Evolutionary conservation across 2,888 invertebrate species (phyloP).

Genomic region (Thereva unica): DNA sequence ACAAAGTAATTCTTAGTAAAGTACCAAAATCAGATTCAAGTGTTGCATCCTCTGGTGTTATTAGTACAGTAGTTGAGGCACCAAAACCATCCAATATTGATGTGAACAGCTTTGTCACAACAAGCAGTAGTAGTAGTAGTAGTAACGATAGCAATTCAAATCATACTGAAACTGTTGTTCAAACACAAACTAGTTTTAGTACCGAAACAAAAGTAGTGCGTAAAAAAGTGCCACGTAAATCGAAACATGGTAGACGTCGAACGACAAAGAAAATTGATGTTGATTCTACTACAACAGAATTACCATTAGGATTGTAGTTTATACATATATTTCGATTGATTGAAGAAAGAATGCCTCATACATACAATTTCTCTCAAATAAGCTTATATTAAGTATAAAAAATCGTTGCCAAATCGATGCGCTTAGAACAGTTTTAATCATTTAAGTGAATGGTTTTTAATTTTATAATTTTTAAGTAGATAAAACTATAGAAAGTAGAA

Average conservation of each 20-base stretch:
- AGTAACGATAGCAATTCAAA: conserved; percentile 41
- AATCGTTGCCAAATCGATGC: too few species aligned
- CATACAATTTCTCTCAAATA: too few species aligned
- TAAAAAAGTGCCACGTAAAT: conserved; percentile 49
- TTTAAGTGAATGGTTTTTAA: too few species aligned
- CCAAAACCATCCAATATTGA: conserved; percentile 41
- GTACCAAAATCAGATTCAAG: conserved; percentile 49
- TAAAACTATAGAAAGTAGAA: too few species aligned
- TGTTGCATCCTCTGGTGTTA: conserved; percentile 51
- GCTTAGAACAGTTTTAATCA: too few species aligned
- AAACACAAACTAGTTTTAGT: conserved; percentile 52
- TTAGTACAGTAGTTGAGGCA: conserved; percentile 50
- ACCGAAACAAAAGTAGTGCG: conserved; percentile 53
- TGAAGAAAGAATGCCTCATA: too few species aligned
- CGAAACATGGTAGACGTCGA: conserved; percentile 44
- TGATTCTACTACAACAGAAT: background rate
- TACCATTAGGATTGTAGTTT: background rate
- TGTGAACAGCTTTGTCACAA: conserved; percentile 23
- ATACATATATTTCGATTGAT: too few species aligned
- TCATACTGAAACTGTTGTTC: conserved; percentile 43
- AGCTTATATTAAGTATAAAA: too few species aligned
- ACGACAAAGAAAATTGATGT: conserved; percentile 10
- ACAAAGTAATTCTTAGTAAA: conserved; percentile 58
- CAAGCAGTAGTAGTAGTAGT: conserved; percentile 39
- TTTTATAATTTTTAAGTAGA: too few species aligned